phyloP scores from a whole-genome alignment of 1,140 invertebrate genomes.

The Batillaria attramentaria region DNA sequence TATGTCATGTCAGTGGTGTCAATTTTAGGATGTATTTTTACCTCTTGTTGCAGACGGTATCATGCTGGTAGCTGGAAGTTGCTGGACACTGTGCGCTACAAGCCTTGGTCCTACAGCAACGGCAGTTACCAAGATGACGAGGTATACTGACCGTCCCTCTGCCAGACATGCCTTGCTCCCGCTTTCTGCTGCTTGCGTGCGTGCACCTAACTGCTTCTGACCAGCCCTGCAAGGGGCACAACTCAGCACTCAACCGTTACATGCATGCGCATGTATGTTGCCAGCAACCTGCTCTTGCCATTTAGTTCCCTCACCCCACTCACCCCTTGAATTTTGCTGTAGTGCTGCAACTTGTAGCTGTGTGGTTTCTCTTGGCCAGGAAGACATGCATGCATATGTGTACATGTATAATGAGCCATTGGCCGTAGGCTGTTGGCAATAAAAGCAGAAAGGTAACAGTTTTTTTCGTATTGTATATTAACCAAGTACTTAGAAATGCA shows the following conservation, averaged over 20 bases:
- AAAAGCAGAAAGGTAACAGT: not conserved
- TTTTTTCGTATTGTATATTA: not conserved
- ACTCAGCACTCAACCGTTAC: not conserved
- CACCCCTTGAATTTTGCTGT: not conserved
- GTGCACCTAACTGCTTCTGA: not conserved
- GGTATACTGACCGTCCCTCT: constrained; percentile 14
- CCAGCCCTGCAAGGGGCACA: not conserved
- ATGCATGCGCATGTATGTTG: not conserved
- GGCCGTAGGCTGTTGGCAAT: not conserved
- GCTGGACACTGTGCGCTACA: constrained; percentile 28
- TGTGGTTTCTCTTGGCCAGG: no score
- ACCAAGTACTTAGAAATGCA: no score
- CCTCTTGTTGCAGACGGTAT: constrained; percentile 15
- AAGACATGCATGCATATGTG: not conserved
- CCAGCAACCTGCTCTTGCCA: not conserved
- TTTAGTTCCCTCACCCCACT: not conserved
- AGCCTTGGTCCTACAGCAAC: constrained; percentile 26
- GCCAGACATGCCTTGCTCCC: not conserved
- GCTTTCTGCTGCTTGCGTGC: not conserved
- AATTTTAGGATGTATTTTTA: no score
- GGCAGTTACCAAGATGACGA: constrained; percentile 28
- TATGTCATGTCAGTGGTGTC: no score
- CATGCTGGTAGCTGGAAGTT: constrained; percentile 16
- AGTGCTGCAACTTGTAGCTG: no score
- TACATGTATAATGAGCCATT: not conserved